Conservation (phyloP, 1,140 invertebrate genomes). For the Penaeus vannamei region DNA sequence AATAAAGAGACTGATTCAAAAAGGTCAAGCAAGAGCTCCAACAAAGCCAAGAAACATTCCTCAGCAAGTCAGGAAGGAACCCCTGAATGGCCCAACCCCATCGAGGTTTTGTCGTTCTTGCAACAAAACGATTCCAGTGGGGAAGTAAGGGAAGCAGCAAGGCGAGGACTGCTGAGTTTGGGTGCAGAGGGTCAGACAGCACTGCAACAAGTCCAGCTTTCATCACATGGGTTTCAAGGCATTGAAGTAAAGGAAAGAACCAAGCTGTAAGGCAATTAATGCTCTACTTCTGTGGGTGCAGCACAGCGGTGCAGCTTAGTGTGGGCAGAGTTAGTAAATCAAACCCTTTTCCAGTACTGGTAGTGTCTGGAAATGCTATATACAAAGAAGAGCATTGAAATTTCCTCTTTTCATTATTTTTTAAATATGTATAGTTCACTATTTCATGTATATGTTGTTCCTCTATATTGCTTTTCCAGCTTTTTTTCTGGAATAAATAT, state of each 20-base stretch:
- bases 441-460: no score
- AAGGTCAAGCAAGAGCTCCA: slow-evolving; percentile 48
- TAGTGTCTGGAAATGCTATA: slow-evolving; percentile 23
- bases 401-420: slow-evolving; percentile 17
- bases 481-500: no score
- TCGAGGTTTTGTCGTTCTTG: slow-evolving; percentile 59
- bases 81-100: slow-evolving; percentile 70
- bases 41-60: slow-evolving; percentile 71
- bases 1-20: slow-evolving; percentile 45
- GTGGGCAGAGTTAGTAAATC: slow-evolving; percentile 1
- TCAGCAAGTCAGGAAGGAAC: slow-evolving; percentile 70
- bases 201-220: slow-evolving; percentile 72
- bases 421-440: slow-evolving; percentile 11
- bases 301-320: neutral
- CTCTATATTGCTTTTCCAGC: no score
- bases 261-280: slow-evolving; percentile 38
- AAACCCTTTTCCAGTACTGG: slow-evolving; percentile 2
- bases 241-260: slow-evolving; percentile 70
- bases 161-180: slow-evolving; percentile 66
- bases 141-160: slow-evolving; percentile 66
- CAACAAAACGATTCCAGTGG: slow-evolving; percentile 64
- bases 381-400: slow-evolving; percentile 1
- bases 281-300: neutral
- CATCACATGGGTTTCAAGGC: slow-evolving; percentile 73
- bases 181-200: slow-evolving; percentile 72